A percentile compares a stretch with the other conserved stretches of the same genome.
phyloP scores from a whole-genome alignment of 2,888 invertebrate genomes.

The Scelioninae gen. 1 region DNA sequence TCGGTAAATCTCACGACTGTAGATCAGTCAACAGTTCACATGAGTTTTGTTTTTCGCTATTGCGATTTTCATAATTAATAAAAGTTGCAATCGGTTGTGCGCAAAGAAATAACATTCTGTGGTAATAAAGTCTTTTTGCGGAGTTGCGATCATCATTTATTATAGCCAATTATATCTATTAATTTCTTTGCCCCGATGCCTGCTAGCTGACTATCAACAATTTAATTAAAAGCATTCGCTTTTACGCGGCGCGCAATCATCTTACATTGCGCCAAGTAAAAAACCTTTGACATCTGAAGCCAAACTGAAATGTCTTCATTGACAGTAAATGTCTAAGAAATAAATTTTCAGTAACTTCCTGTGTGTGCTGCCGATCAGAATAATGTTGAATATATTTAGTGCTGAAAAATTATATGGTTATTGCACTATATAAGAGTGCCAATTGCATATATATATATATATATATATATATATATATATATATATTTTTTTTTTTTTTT shows the following conservation, averaged over 20 bases:
- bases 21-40: constrained; percentile 16
- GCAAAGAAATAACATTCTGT: constrained; percentile 28
- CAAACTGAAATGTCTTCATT: constrained; percentile 20
- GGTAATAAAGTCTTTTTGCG: constrained; percentile 24
- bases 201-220: constrained; percentile 1
- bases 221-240: constrained; percentile 30
- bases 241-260: constrained; percentile 9
- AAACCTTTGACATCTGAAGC: not conserved
- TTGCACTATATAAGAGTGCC: too few species aligned
- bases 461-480: too few species aligned
- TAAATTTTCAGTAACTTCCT: too few species aligned
- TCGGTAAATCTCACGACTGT: constrained; percentile 8
- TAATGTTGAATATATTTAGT: too few species aligned
- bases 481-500: too few species aligned
- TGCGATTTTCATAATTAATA: constrained; percentile 32
- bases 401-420: too few species aligned
- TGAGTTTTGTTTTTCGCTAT: constrained; percentile 18
- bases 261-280: constrained; percentile 2
- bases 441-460: too few species aligned
- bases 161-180: constrained; percentile 41
- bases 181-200: constrained; percentile 21
- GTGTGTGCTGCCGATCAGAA: too few species aligned
- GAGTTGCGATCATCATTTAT: constrained; percentile 19
- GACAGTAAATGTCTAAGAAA: not conserved
- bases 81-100: constrained; percentile 10